Percentiles rank a stretch among this genome's conserved stretches.
phyloP scores from a whole-genome alignment of 2,797 vertebrate genomes.

The Danio tinwini region DNA sequence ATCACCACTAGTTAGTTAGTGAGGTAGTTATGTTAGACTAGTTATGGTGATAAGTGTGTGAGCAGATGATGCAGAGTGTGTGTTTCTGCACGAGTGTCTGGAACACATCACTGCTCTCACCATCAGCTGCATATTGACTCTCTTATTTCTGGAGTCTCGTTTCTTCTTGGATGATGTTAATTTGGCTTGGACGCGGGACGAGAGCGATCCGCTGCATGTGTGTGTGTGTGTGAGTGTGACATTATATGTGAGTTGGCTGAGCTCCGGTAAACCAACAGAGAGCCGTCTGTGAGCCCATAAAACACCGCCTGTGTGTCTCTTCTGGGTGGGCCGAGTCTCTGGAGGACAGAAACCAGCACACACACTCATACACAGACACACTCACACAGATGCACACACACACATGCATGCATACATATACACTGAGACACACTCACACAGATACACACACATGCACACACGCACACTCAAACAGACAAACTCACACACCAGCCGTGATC shows the following conservation, averaged over 20 bases:
- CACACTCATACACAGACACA: conserved; percentile 27
- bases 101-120: no score
- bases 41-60: conserved; percentile 67
- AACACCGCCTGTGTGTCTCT: conserved; percentile 64
- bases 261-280: conserved; percentile 62
- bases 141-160: conserved; percentile 50
- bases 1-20: no score
- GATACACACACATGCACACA: no score
- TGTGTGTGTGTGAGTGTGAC: background rate
- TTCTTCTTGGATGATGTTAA: conserved; percentile 66
- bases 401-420: no score
- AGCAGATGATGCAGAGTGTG: no score
- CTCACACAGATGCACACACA: no score
- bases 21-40: background rate
- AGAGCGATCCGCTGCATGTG: background rate
- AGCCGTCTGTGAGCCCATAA: conserved; percentile 68
- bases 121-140: conserved; percentile 64
- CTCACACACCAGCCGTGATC: no score
- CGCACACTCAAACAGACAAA: no score
- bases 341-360: background rate
- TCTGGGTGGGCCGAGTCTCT: conserved; percentile 74
- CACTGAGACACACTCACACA: no score
- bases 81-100: conserved; percentile 67
- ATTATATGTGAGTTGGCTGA: conserved; percentile 40
- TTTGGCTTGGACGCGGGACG: conserved; percentile 65